Base-by-base conservation (phyloP, 2,888 invertebrate species). In the Atethmia centrago region DNA sequence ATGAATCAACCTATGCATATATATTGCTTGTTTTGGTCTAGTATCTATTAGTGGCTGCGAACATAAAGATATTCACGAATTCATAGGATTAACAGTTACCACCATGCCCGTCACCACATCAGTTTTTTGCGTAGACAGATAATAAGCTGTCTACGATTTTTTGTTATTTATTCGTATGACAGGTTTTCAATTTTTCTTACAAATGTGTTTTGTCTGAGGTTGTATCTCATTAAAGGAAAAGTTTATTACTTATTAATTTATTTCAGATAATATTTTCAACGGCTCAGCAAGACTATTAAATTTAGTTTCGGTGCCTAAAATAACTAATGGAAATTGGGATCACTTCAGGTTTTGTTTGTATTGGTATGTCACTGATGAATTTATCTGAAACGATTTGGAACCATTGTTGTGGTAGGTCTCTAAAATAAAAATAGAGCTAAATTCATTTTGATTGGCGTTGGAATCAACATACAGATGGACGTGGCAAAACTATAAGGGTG, bases 1-100 rank as follows among this genome's bases (percentile, higher is more conserved):
- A 81, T 87, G 84, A 84, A 87, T 84, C 76, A 82, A 73, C 80
- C 79, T 80, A 77, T 75, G 68, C 73, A 73, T 78, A 72, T 31
- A 31, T 36, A 72, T 73, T 68, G 66, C 65, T 72, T 59, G 67
- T 63, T 80, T 77, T 72, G 75, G 64, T 76, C 75, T 71, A 74
- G 72, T 31, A 40, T 25, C 2, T 59, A 59, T 55, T 59, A 62
- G 31, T 74, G 5, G 47, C 14, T 62, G 19, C 1, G 7, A 66
- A 21, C 21, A 21, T 53, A 58, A 25, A 51, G 49, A n/a, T 61
- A 62, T 78, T 61, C 8, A 56, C n/a, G 9, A 25, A 62, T 63
- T 45, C 28, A 36, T 7, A n/a, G n/a, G n/a, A 31, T 47, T 28
- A 28, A n/a, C 19, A 25, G 28, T 55, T 21, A 47, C 28, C 40